A percentile compares a stretch with the other conserved stretches of the same genome.
Conservation (phyloP, 2,888 invertebrate genomes). For the Calameuta idolon region DNA sequence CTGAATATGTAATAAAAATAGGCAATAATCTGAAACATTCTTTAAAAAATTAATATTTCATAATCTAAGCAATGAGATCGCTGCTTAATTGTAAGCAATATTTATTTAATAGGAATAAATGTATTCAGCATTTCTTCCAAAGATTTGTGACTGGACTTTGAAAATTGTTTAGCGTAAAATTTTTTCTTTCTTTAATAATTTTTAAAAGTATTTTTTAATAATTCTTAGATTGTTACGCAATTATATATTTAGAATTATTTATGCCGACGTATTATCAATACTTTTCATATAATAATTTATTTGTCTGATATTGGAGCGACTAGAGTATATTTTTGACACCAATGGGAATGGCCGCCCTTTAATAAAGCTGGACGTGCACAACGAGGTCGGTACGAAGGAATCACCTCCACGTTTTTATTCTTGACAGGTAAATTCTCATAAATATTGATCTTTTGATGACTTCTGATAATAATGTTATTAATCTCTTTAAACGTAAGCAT, state of each 20-base stretch:
- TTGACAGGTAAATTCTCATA: slow-evolving; percentile 47
- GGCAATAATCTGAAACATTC: background rate
- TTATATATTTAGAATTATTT: background rate
- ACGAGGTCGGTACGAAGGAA: slow-evolving; percentile 35
- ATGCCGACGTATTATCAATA: background rate
- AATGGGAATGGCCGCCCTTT: slow-evolving; percentile 22
- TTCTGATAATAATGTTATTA: background rate
- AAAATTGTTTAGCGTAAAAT: background rate
- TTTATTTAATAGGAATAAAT: background rate
- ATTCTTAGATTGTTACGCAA: background rate
- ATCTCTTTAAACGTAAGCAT: background rate
- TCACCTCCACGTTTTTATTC: slow-evolving; percentile 47
- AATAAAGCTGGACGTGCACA: slow-evolving; percentile 24
- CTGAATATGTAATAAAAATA: background rate
- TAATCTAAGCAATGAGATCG: background rate
- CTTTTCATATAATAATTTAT: background rate
- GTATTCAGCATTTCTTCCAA: background rate
- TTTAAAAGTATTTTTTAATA: background rate
- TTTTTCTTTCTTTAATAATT: background rate
- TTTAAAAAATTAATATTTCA: background rate
- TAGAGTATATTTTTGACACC: background rate
- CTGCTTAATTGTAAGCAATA: background rate
- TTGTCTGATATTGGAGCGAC: background rate
- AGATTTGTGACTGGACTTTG: background rate
- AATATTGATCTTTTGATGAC: slow-evolving; percentile 5